Base-by-base conservation (phyloP, 1,140 invertebrate species). In the Rhagoletis pomonella region DNA sequence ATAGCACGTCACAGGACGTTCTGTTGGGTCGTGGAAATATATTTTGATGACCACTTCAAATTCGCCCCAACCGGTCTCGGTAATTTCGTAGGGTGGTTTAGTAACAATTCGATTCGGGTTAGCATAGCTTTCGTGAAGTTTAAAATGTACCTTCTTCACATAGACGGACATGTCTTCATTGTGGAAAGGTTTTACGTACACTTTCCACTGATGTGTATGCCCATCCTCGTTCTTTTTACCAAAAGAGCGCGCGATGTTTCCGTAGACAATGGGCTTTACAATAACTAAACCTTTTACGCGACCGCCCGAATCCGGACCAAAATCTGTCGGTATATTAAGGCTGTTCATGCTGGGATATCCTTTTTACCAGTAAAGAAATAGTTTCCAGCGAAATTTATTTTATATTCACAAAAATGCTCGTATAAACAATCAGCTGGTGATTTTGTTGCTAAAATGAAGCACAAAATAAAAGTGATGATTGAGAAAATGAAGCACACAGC, bases 21-120 rank as follows among this genome's bases (percentile, higher is more conserved):
- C 99, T 93, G 98, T 99, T 6, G 97, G 97, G 95, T 99, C 99
- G 91, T 98, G 96, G 91, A 99, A 99, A 94, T 98, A 98, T 87
- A 99, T 98, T 93, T 99, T 99, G 39, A 99, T 99, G 47, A 98
- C 97, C 89, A 99, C 97, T 94, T 99, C 99, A 94, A 99, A 99
- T 94, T 99, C 99, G 90, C 99, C 99, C 99, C 99, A 99, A 2
- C 99, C 99, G 85, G 99, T 99, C 94, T 99, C 99, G 0, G 97
- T 98, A 0, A 99, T 90, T 95, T 99, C 98, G 93, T 99, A 99
- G 0, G 99, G 99, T 3, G 98, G 98, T 93, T 98, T 98, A 0
- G 96, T 97, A 0, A 99, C 94, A 89, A 99, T 96, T 91, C 99
- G 94, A 92, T 98, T 99, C 7, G 97, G 97, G 94, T 99, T 99